Base-by-base conservation (phyloP, 2,797 vertebrate genomes). In the Lepilemur septentrionalis region DNA sequence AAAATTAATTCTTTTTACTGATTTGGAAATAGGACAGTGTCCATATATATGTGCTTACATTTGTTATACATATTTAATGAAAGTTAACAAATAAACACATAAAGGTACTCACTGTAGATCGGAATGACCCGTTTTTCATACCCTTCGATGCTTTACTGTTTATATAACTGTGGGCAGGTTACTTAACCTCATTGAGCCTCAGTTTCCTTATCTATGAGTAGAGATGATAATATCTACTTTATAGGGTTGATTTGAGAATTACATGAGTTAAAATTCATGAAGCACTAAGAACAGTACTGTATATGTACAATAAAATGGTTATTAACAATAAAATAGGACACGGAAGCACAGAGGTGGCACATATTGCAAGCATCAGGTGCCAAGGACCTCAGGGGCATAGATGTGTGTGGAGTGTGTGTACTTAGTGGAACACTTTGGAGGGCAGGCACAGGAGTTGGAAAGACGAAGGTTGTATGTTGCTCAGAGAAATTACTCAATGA, bases 51-150 rank as follows among this genome's bases (percentile, higher is more conserved):
- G 52, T 72, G 69, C 18, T 67, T 69, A n/a, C 4, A 1, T 82
- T 84, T 88, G 30, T 90, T 85, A 32, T 22, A n/a, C 2, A n/a
- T 59, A 32, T 88, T 95, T 87, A 94, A 81, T 92, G 43, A 92
- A 92, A 90, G 55, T 81, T 20, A 65, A 81, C 93, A 87, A 92
- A 69, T 67, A 67, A 85, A 92, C 14, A 84, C 25, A 46, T 46
- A 17, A 57, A 55, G 11, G 35, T 11, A 13, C 25, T 17, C 15
- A 69, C 7, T 23, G 12, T 67, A 73, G 17, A 20, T 38, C 43
- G 25, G 20, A 3, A 59, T 28, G 35, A 4, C 23, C 8, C 80
- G 4, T 2, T 25, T 55, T 89, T 75, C 81, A 41, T 7, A 59
- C 35, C 5, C 12, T 80, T 69, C 35, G 30, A 13, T 14, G 32